Base-by-base conservation (phyloP, 2,113 vertebrate genomes). In the Megaceryle torquata region DNA sequence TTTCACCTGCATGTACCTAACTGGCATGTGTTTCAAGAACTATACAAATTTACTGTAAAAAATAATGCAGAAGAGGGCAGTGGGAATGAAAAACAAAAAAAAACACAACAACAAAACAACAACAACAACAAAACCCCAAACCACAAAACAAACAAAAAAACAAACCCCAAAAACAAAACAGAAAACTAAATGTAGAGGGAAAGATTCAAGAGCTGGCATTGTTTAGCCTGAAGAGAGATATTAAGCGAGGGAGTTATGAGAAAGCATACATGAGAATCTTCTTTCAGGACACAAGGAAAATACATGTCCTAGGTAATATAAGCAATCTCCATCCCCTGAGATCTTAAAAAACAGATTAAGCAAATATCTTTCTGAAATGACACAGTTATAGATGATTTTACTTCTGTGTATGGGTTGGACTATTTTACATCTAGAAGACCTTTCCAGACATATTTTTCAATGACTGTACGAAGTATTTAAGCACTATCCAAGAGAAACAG, bases 361-460 rank as follows among this genome's bases (percentile, higher is more conserved):
- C 31, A 88, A 90, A 44, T 80, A 82, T 44, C 19, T 65, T 88
- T 91, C 50, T 83, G 54, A 86, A 94, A 93, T 81, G 35, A 80
- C 31, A 88, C 20, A 29, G 50, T 69, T 90, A 86, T n/a, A 84
- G 71, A 77, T 0, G 0, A 69, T 82, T 91, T 88, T 83, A 63
- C n/a, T 90, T 90, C 90, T 76, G 37, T 5, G 0, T 65, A 74
- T 31, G 3, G 7, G 13, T 68, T 93, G 71, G 22, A 81, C 54
- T 83, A 77, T 57, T 94, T 94, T 76, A 54, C 11, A 22, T 88
- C 37, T 53, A 90, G 24, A 88, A 82, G 13, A 83, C 24, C 35
- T 88, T 88, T 90, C 85, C 82, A 93, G 39, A 9, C 21, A 46
- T 86, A 35, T 59, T 86, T 94, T 94, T 95, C 54, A 86, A 67